Evolutionary conservation across 2,797 vertebrate genomes (phyloP), one percentile per base, ranked within the genome.

Genomic region (Siniperca obscura): DNA sequence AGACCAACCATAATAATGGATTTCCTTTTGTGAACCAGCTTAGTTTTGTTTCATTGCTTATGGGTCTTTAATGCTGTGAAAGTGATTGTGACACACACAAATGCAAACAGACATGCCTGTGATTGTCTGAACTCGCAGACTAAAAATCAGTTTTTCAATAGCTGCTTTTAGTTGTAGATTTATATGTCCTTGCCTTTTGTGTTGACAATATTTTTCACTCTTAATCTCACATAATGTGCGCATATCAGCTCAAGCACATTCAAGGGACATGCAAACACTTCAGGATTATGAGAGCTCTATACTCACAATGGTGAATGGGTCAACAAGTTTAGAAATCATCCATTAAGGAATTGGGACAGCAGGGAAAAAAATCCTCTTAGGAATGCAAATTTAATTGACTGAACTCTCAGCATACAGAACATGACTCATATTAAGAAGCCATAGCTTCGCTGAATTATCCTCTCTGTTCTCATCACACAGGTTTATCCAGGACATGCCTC

Each of bases 321-420:
- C 88, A 89, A 87, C 71, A 88, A 74, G 83, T 90, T 89, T 81
- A 73, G 80, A 89, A 91, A 80, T 78, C 61, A 80, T 82, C 83
- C 84, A 91, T 86, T 89, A 89, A 84, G 68, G 65, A 86, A 87
- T 79, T 27, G n/a, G 38, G 69, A 87, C 70, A 83, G 76, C 59
- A 53, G 68, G 66, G 34, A 3, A 40, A 78, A 84, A 91, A 83
- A 80, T 71, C 44, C 80, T 89, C 81, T 83, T 86, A 87, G 72
- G 85, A 90, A 94, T 93, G 85, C 82, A 92, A 93, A 93, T 92
- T 78, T 78, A 92, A 93, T 89, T 91, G 92, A 89, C 83, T 80
- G 84, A 91, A 92, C 86, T 84, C 85, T 87, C 79, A 62, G 86
- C 81, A 81, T 81, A 86, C 69, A 76, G 78, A 88, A 89, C 90